These are phyloP conservation scores for Caenorhabditis sulstoni DNA, from an alignment of 2,888 invertebrate species.

Conservation along the genomic window DNA sequence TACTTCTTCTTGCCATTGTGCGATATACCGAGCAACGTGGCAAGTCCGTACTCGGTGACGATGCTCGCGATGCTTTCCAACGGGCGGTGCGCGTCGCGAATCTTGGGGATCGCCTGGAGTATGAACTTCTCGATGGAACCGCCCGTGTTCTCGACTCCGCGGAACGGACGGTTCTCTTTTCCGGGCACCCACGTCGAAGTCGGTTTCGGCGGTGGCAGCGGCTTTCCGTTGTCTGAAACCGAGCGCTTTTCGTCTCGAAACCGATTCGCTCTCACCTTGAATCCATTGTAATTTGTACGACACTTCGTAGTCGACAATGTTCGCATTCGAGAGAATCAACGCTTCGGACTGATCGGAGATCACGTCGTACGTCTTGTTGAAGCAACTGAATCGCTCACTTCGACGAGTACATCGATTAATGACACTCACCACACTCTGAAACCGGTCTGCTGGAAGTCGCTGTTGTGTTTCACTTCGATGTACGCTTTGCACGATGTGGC, in stretches of 20 bases:
- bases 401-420: not conserved
- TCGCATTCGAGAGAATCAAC: conserved; percentile 71
- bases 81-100: conserved; percentile 67
- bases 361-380: conserved; percentile 72
- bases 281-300: conserved; percentile 56
- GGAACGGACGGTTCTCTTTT: conserved; percentile 76
- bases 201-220: conserved; percentile 62
- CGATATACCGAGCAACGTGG: conserved; percentile 63
- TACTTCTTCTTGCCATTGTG: conserved; percentile 51
- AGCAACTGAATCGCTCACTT: conserved; percentile 67
- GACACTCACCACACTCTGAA: conserved; percentile 75
- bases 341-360: conserved; percentile 78
- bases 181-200: conserved; percentile 77
- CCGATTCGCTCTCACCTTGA: conserved; percentile 30
- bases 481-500: conserved; percentile 75
- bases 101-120: conserved; percentile 76
- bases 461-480: conserved; percentile 77
- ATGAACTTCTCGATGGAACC: conserved; percentile 79
- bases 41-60: conserved; percentile 67
- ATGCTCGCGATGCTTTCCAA: conserved; percentile 68
- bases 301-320: conserved; percentile 65
- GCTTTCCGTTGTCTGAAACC: conserved; percentile 56
- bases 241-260: not conserved
- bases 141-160: conserved; percentile 72
- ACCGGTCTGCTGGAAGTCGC: conserved; percentile 79